Conservation (phyloP, 92 coral and sea anemone species). For the Metridium senile region DNA sequence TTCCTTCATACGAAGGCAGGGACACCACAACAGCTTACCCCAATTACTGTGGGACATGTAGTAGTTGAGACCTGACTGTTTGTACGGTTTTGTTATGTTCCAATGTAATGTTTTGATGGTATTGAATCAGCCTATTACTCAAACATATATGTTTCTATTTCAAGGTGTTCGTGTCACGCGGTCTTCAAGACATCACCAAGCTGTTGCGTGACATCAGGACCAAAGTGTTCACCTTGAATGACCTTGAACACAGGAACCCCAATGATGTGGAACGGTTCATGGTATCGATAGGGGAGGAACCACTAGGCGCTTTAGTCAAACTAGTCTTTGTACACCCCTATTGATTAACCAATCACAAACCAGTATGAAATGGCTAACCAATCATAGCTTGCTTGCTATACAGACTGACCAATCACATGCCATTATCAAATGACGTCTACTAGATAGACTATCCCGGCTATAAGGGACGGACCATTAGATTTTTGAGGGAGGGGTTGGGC, state of each 20-base stretch:
- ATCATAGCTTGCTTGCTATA: no score
- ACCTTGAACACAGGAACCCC: background rate
- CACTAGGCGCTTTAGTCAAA: background rate
- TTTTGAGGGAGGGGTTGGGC: no score
- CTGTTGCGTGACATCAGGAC: slow-evolving; percentile 65
- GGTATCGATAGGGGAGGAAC: slow-evolving; percentile 21
- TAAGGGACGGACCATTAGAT: no score
- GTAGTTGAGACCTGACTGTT: no score
- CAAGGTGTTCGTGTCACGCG: slow-evolving; percentile 58
- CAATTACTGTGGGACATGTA: background rate
- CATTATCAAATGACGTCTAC: no score
- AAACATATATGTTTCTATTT: background rate
- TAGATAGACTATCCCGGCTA: no score
- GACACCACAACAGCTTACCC: no score
- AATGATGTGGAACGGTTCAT: slow-evolving; percentile 3
- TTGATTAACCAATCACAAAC: background rate
- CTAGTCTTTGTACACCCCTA: background rate
- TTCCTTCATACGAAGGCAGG: no score
- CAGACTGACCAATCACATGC: no score
- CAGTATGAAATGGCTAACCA: background rate
- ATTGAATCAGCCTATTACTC: no score
- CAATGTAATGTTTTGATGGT: background rate
- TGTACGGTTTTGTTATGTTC: no score
- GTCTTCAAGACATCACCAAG: slow-evolving; percentile 50
- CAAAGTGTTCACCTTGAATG: slow-evolving; percentile 76